Evolutionary conservation across 2,113 vertebrate genomes (phyloP), one percentile per base, ranked within the genome.

Genomic region (Phalacrocorax aristotelis): DNA sequence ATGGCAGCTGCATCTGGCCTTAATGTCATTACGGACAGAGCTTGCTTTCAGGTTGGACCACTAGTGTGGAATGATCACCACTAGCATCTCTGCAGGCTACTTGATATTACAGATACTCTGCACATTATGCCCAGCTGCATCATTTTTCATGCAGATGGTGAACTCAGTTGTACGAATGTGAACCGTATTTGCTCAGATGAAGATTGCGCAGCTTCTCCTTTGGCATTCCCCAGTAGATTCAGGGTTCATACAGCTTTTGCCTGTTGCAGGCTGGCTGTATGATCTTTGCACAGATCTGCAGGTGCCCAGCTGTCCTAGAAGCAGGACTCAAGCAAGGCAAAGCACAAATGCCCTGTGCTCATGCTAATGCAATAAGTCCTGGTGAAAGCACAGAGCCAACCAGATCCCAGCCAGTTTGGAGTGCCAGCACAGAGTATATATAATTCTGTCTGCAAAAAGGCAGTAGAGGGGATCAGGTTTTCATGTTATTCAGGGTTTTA

Each of bases 1-100:
- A 2, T 20, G 85, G 54, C 72, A 48, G 83, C 76, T 95, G 81
- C 87, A 95, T 79, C 89, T 95, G 96, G 57, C 58, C 52, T 79
- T 13, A 4, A 34, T 36, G 22, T 60, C 66, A 5, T 15, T 66
- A 10, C 48, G 70, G 51, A 40, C 30, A 68, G 88, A 81, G 38
- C 83, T 84, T 30, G 48, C 68, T 46, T 71, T 65, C 51, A 46
- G 60, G 51, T 13, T 51, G 60, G 72, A 9, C 76, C 83, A 36
- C 38, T n/a, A 44, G 68, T 2, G 25, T 93, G 86, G 76, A 93
- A 75, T 60, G 30, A 54, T 42, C 71, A 22, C 58, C 7, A 2
- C 51, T 42, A 58, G 82, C 90, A 80, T 52, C 94, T 88, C 89
- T 66, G 11, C 38, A 10, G 93, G 89, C 83, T 57, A 3, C 54